Conservation (phyloP, 1,140 invertebrate genomes). For the Pomacea maculata region DNA sequence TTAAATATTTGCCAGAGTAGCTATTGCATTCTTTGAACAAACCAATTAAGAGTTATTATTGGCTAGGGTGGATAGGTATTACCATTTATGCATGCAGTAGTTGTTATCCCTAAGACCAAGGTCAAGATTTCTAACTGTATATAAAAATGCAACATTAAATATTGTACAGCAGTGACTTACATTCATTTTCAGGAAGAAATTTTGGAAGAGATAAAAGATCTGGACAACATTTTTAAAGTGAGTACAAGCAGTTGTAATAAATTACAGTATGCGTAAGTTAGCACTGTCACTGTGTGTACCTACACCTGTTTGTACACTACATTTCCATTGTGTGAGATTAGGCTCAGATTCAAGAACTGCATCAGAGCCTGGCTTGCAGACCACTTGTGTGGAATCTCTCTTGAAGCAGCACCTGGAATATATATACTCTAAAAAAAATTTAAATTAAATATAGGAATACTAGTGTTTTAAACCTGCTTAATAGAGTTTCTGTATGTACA, state of each 20-base stretch:
- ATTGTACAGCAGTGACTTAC: background rate
- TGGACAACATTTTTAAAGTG: conserved; percentile 5
- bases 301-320: background rate
- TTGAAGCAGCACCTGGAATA: background rate
- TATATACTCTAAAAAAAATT: too few relatives aligned
- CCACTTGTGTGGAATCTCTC: background rate
- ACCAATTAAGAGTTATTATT: background rate
- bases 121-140: background rate
- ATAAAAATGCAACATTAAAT: background rate
- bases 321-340: too few relatives aligned
- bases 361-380: too few relatives aligned
- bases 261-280: background rate
- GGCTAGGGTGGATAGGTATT: background rate
- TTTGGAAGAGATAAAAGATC: background rate
- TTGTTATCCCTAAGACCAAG: background rate
- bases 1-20: too few relatives aligned
- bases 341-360: too few relatives aligned
- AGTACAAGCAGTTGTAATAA: background rate
- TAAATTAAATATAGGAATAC: background rate
- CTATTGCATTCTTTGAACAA: too few relatives aligned
- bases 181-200: background rate
- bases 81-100: too few relatives aligned
- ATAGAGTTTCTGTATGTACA: background rate
- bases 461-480: background rate
- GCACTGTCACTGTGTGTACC: background rate